These are phyloP conservation scores for Tenebrosternarchus preto DNA, from an alignment of 2,113 vertebrate species.

Conservation along the genomic window DNA sequence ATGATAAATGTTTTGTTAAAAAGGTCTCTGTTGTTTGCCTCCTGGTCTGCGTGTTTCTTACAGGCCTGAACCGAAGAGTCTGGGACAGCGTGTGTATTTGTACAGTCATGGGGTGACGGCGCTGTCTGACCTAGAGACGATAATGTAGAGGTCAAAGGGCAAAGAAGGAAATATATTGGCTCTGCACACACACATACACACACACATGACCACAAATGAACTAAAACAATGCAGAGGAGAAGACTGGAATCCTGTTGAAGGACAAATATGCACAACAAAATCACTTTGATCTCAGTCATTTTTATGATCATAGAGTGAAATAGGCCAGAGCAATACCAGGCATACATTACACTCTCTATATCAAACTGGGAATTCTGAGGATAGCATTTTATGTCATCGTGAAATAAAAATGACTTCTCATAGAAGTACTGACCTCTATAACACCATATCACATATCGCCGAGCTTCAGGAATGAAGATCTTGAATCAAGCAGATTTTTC, in stretches of 20 bases:
- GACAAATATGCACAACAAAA: no score
- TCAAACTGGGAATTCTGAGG: no score
- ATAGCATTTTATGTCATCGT: no score
- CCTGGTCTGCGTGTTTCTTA: neutral
- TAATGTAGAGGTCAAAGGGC: neutral
- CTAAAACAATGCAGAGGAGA: no score
- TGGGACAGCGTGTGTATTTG: constrained; percentile 12
- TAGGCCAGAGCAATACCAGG: no score
- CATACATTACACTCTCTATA: no score
- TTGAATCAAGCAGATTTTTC: no score
- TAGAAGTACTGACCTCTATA: constrained; percentile 19
- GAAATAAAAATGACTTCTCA: neutral
- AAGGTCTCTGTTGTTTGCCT: neutral
- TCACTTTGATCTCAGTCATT: no score
- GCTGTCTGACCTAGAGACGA: neutral
- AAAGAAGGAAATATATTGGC: neutral
- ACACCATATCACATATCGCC: neutral
- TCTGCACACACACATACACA: neutral
- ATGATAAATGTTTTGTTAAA: no score
- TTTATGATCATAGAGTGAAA: no score
- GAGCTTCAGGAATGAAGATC: neutral
- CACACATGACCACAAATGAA: neutral
- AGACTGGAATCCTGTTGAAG: no score
- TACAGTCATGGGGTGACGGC: constrained; percentile 18
- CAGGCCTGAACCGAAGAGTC: neutral